A percentile compares a stretch with the other conserved stretches of the same genome.
Conservation (phyloP, 2,888 invertebrate species). For the Ophion obscuratus region DNA sequence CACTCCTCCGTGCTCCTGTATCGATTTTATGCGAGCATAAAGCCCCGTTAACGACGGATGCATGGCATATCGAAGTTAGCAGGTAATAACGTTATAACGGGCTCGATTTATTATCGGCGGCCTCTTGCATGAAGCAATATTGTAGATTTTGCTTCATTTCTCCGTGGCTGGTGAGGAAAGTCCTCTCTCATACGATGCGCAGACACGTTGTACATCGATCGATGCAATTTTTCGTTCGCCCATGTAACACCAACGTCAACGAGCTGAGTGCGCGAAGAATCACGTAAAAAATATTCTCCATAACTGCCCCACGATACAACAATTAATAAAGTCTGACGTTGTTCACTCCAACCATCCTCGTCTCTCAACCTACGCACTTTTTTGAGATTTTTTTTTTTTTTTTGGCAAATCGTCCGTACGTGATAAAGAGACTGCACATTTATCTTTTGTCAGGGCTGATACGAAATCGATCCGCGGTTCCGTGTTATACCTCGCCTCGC, state of each 20-base stretch:
- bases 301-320: not conserved
- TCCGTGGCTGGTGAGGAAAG: not conserved
- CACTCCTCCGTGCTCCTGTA: not conserved
- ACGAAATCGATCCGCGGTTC: constrained; percentile 54
- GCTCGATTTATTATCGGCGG: constrained; percentile 69
- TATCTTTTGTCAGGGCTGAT: not conserved
- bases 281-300: not conserved
- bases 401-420: not conserved
- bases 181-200: constrained; percentile 67
- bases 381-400: not conserved
- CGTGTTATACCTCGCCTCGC: constrained; percentile 10
- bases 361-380: not conserved
- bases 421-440: not conserved
- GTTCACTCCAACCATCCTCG: not conserved
- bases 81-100: constrained; percentile 71
- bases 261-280: not conserved
- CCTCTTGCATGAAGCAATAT: constrained; percentile 2
- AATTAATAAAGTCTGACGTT: not conserved
- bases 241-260: not conserved
- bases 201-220: constrained; percentile 66
- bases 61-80: constrained; percentile 64
- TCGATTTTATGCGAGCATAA: constrained; percentile 1
- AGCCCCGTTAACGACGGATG: constrained; percentile 18
- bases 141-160: not conserved
- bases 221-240: constrained; percentile 25